phyloP scores from a whole-genome alignment of 2,113 vertebrate genomes.

The Gasterosteus nipponicus region DNA sequence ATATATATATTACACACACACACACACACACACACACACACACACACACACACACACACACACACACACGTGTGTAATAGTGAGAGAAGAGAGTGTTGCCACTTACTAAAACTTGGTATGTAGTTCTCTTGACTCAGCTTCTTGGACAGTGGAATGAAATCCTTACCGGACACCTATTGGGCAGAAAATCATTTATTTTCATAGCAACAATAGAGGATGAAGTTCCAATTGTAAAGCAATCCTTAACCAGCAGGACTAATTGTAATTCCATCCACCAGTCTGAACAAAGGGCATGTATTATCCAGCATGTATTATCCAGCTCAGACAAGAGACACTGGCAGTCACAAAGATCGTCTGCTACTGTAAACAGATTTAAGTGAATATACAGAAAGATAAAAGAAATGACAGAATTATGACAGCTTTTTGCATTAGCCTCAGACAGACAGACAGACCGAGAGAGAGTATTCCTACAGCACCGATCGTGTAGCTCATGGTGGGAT shows the following conservation, averaged over 20 bases:
- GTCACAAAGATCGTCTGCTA: constrained; percentile 4
- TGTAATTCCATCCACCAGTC: constrained; percentile 60
- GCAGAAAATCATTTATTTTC: constrained; percentile 30
- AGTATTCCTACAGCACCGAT: constrained; percentile 27
- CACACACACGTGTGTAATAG: not conserved
- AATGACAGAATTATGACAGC: not conserved
- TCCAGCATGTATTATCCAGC: constrained; percentile 17
- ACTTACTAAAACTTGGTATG: constrained; percentile 79
- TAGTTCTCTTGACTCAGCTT: constrained; percentile 72
- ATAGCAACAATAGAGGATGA: constrained; percentile 28
- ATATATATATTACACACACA: too few relatives aligned
- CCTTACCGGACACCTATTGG: constrained; percentile 56
- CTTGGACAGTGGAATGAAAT: constrained; percentile 54
- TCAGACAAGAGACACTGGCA: constrained; percentile 26
- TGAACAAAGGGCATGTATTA: constrained; percentile 53
- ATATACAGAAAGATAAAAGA: not conserved
- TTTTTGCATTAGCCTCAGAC: constrained; percentile 4
- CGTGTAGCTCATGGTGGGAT: constrained; percentile 36
- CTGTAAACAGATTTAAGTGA: constrained; percentile 18
- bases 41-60: too few relatives aligned
- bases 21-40: too few relatives aligned
- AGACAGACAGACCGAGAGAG: not conserved
- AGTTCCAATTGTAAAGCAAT: constrained; percentile 36
- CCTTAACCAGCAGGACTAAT: constrained; percentile 32
- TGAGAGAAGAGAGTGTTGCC: constrained; percentile 1